These are phyloP conservation scores for Dicycla oo DNA, from an alignment of 2,888 invertebrate species.

Conservation along the genomic window DNA sequence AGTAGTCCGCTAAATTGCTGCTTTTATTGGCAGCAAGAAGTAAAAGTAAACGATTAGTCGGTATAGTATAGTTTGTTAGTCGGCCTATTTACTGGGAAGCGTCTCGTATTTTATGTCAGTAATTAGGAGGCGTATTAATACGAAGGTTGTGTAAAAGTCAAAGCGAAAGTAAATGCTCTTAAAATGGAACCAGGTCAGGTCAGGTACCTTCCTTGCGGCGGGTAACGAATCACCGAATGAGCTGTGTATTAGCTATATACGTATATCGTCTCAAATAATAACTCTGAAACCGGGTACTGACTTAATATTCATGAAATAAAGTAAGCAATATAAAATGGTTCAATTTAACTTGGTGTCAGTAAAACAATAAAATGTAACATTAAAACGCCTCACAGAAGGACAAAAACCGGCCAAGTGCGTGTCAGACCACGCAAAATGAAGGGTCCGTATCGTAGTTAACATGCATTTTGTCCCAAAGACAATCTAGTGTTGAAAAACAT, in stretches of 20 bases:
- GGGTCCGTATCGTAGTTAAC: too few relatives aligned
- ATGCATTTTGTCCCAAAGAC: too few relatives aligned
- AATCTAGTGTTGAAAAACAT: too few relatives aligned
- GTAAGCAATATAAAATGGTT: not conserved
- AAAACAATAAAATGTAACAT: not conserved
- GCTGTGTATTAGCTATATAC: constrained; percentile 5
- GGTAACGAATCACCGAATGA: constrained; percentile 41
- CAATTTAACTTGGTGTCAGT: not conserved
- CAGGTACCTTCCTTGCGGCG: constrained; percentile 28
- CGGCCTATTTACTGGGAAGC: constrained; percentile 7
- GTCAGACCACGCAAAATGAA: too few relatives aligned
- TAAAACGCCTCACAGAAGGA: not conserved
- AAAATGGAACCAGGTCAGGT: constrained; percentile 55
- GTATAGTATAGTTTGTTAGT: constrained; percentile 1
- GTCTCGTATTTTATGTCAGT: constrained; percentile 11
- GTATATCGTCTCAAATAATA: not conserved
- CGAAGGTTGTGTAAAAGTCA: constrained; percentile 29
- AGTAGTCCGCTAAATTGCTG: not conserved
- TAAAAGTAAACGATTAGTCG: not conserved
- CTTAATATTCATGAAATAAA: not conserved
- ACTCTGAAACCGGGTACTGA: not conserved
- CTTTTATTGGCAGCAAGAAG: not conserved
- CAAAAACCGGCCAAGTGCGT: too few relatives aligned
- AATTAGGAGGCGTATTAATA: constrained; percentile 35
- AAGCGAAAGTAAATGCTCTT: constrained; percentile 45